Conservation (phyloP, 2,888 invertebrate genomes). For the Oxyteleia sp. region DNA sequence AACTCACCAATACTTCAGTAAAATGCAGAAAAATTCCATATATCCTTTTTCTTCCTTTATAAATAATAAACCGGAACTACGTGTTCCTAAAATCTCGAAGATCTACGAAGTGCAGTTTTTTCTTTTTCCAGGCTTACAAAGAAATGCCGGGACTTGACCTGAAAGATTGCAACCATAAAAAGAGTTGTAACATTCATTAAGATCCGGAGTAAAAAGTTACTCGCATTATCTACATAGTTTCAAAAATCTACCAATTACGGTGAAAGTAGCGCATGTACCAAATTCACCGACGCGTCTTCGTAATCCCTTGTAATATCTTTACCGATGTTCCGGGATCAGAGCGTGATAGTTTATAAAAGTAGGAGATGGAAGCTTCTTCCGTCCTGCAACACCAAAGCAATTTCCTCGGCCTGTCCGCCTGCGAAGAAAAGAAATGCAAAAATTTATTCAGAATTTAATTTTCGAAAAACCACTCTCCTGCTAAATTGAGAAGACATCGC, state of each 20-base stretch:
- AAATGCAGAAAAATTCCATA: too few species aligned
- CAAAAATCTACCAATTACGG: slow-evolving; percentile 32
- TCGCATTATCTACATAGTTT: slow-evolving; percentile 33
- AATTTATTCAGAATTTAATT: slow-evolving; percentile 16
- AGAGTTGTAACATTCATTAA: slow-evolving; percentile 13
- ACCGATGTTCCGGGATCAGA: slow-evolving; percentile 34
- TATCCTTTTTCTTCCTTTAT: too few species aligned
- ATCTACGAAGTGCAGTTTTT: too few species aligned
- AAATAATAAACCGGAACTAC: too few species aligned
- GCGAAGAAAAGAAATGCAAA: neutral
- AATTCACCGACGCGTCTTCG: slow-evolving; percentile 13
- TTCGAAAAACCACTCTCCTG: neutral
- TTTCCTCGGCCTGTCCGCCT: neutral
- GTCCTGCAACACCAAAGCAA: slow-evolving; percentile 21
- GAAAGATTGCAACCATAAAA: slow-evolving; percentile 4
- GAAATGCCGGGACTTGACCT: neutral
- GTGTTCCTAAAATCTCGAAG: too few species aligned
- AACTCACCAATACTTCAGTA: too few species aligned
- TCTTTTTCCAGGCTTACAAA: neutral
- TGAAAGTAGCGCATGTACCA: slow-evolving; percentile 19
- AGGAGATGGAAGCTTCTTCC: slow-evolving; percentile 11
- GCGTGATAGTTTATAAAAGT: slow-evolving; percentile 19
- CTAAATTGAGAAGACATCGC: slow-evolving; percentile 1
- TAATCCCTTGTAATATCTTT: slow-evolving; percentile 26
- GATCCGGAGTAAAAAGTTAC: slow-evolving; percentile 29